Base-by-base conservation (phyloP, 1,140 invertebrate genomes). In the Drosophila jambulina region DNA sequence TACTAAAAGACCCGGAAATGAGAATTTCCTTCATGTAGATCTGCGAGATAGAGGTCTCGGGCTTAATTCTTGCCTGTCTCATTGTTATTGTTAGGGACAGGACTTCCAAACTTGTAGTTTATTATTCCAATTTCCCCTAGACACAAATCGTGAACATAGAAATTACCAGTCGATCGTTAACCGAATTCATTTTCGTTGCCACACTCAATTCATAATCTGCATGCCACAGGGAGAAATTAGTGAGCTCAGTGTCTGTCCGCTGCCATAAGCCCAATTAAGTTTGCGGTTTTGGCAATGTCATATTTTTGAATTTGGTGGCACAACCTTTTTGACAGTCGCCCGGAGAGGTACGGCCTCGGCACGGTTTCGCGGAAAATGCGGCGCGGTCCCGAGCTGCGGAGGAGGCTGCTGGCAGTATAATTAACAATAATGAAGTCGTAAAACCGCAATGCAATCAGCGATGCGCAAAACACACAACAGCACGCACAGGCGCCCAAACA, bases 341-440 rank as follows among this genome's bases (percentile, higher is more conserved):
- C 64, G 63, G 15, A 57, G 72, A 78, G 56, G 40, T 19, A 23
- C 38, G 53, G 42, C 34, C 48, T 23, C 48, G 27, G 27, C 15
- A 5, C 7, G 45, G 15, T 17, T 25, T 45, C 25, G 9, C 27
- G 27, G 48, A 45, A 32, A 53, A 46, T 75, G 48, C 42, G 29
- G 29, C 48, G 9, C 13, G 64, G 63, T 13, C 10, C 23, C 21
- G 40, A 23, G 17, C 6, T 62, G 61, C 27, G 48, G 38, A 17
- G 54, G 54, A 23, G 82, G 83, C 69, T 51, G 78, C 68, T 49
- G 83, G 34, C 67, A 65, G 53, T 82, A 85, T 90, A 85, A 91
- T 90, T 90, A 91, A 91, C 85, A 90, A 90, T 90, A 90, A 90
- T 91, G 86, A 90, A 90, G 82, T 90, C 85, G 82, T 90, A 82